Evolutionary conservation across 2,797 vertebrate genomes (phyloP), one percentile per base, ranked within the genome.

Genomic region (Eleutherodactylus coqui): DNA sequence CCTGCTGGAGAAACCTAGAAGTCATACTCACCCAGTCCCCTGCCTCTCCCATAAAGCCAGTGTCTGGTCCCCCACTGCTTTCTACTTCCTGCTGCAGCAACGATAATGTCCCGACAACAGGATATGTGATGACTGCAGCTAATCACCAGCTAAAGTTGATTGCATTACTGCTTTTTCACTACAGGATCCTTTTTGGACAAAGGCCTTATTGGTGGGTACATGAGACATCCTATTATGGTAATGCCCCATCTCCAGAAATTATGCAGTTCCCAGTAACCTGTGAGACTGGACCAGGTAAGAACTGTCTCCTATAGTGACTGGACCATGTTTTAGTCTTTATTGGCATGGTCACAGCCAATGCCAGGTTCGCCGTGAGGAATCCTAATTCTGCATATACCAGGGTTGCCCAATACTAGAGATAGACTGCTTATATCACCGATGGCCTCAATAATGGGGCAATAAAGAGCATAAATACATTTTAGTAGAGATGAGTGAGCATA

Each of bases 181-280:
- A 58, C 86, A 99, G 98, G 98, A 96, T 99, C 83, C 95, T 99
- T 67, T 99, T 98, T 85, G 98, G 98, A 41, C 97, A 99, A 91
- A 95, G 98, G 69, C 98, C 98, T 0, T 99, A 99, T 92, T 99
- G 98, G 98, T 99, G 98, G 98, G 96, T 99, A 79, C 95, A 96
- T 0, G 98, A 99, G 91, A 93, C 97, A 0, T 88, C 92, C 27
- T 94, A 96, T 89, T 99, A 99, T 16, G 78, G 90, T 41, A 92
- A 95, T 69, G 16, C 4, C 0, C 90, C 91, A 0, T 90, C 85
- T 0, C 98, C 98, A 0, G 90, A 90, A 79, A 96, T 99, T 62
- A 95, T 96, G 89, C 98, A 99, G 92, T 98, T 98, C 90, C 96
- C 96, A 0, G 96, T 98, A 91, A 98, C 98, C 88, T 99, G 98